Conservation (phyloP, 2,113 vertebrate species). For the Trichomycterus rosablanca region DNA sequence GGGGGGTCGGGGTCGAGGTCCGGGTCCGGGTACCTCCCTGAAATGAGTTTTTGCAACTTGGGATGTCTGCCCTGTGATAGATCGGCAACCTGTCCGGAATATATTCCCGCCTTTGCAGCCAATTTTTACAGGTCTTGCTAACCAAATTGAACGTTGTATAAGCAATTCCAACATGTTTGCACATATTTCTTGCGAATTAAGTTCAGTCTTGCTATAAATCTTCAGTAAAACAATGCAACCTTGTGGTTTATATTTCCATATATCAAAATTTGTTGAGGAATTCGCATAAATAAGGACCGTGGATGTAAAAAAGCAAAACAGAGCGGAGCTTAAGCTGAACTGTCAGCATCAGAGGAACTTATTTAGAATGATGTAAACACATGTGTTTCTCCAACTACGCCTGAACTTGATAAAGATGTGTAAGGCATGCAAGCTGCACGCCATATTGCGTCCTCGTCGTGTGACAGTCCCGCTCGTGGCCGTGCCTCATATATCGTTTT, state of each 20-base stretch:
- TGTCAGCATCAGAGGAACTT: conserved; percentile 7
- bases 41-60: no score
- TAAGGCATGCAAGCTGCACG: conserved; percentile 19
- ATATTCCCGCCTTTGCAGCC: no score
- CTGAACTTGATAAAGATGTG: conserved; percentile 31
- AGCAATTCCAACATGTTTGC: no score
- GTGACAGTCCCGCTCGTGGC: conserved; percentile 24
- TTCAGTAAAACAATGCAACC: conserved; percentile 23
- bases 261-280: neutral
- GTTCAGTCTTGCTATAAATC: no score
- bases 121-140: no score
- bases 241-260: conserved; percentile 7
- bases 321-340: neutral
- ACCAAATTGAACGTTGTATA: no score
- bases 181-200: no score
- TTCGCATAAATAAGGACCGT: neutral
- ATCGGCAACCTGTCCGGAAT: no score
- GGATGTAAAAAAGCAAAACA: conserved; percentile 1
- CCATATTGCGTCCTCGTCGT: conserved; percentile 28
- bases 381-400: conserved; percentile 13
- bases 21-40: no score
- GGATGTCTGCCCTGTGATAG: no score
- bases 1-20: no score
- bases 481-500: conserved; percentile 44
- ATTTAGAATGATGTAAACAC: conserved; percentile 19